phyloP scores from a whole-genome alignment of 2,113 vertebrate species.

The Antennarius striatus region DNA sequence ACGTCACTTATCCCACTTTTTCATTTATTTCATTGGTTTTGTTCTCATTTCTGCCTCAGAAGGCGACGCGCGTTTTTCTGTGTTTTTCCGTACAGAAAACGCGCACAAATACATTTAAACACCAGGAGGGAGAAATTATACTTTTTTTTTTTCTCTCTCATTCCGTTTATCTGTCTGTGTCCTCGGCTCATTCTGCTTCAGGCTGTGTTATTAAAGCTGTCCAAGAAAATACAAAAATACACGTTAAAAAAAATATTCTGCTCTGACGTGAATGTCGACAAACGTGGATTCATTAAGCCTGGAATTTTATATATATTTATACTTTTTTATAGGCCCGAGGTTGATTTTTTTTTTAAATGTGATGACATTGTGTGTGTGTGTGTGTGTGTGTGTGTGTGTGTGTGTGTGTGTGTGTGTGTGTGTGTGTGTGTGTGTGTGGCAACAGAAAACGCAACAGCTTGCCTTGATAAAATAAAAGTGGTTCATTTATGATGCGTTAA shows the following conservation, averaged over 20 bases:
- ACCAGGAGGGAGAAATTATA: constrained; percentile 35
- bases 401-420: constrained; percentile 4
- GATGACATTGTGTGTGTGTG: neutral
- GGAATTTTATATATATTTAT: neutral
- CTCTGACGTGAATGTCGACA: neutral
- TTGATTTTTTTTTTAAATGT: neutral
- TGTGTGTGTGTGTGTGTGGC: constrained; percentile 2
- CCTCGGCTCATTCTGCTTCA: constrained; percentile 38
- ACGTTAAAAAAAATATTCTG: constrained; percentile 12
- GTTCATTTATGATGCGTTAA: constrained; percentile 27
- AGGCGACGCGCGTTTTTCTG: too few species aligned
- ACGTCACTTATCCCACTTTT: neutral
- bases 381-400: neutral
- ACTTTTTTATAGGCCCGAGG: constrained; percentile 1
- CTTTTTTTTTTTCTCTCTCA: neutral
- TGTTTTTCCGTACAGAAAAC: neutral
- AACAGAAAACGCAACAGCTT: constrained; percentile 33
- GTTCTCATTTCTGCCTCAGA: too few species aligned
- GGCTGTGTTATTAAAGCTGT: constrained; percentile 47
- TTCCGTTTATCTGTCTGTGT: constrained; percentile 39
- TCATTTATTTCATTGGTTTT: neutral
- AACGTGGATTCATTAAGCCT: constrained; percentile 13
- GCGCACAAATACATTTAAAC: constrained; percentile 6
- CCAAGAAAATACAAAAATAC: constrained; percentile 17
- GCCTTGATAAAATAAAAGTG: constrained; percentile 27